These are phyloP conservation scores for Eupleurogrammus muticus DNA, from an alignment of 2,797 vertebrate genomes.

Conservation along the genomic window DNA sequence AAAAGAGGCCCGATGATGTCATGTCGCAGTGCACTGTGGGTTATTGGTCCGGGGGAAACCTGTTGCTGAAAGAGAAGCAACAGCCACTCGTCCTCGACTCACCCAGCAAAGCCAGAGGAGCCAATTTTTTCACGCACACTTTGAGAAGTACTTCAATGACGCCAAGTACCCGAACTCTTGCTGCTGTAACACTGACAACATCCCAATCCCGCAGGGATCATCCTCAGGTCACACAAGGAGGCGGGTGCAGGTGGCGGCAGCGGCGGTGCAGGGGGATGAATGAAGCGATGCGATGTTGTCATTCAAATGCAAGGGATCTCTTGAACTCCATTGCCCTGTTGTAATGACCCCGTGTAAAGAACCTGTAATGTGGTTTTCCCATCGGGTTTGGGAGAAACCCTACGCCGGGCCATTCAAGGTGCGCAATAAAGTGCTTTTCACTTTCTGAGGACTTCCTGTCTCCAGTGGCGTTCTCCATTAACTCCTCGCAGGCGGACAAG, in stretches of 20 bases:
- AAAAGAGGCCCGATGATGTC: slow-evolving; percentile 75
- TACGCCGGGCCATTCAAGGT: slow-evolving; percentile 79
- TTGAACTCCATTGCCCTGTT: slow-evolving; percentile 74
- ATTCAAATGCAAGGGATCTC: slow-evolving; percentile 79
- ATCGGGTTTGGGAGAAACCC: slow-evolving; percentile 76
- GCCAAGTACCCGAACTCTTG: neutral
- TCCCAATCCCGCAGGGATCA: slow-evolving; percentile 70
- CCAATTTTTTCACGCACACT: slow-evolving; percentile 24
- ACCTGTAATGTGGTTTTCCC: slow-evolving; percentile 79
- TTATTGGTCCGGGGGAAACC: slow-evolving; percentile 56
- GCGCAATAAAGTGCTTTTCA: slow-evolving; percentile 81
- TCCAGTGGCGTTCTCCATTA: slow-evolving; percentile 83
- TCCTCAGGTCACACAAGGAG: slow-evolving; percentile 60
- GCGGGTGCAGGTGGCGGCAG: slow-evolving; percentile 13
- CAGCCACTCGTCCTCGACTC: neutral
- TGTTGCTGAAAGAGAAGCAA: slow-evolving; percentile 62
- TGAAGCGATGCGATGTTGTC: slow-evolving; percentile 75
- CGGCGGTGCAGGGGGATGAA: slow-evolving; percentile 69
- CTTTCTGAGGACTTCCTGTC: slow-evolving; percentile 85
- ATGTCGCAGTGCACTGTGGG: slow-evolving; percentile 51
- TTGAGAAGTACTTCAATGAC: slow-evolving; percentile 31
- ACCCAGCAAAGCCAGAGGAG: neutral
- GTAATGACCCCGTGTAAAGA: slow-evolving; percentile 78
- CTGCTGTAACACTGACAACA: slow-evolving; percentile 60
- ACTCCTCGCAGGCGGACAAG: slow-evolving; percentile 75